Percentiles rank a stretch among this genome's conserved stretches.
phyloP scores from a whole-genome alignment of 1,140 invertebrate genomes.

The Panulirus ornatus region DNA sequence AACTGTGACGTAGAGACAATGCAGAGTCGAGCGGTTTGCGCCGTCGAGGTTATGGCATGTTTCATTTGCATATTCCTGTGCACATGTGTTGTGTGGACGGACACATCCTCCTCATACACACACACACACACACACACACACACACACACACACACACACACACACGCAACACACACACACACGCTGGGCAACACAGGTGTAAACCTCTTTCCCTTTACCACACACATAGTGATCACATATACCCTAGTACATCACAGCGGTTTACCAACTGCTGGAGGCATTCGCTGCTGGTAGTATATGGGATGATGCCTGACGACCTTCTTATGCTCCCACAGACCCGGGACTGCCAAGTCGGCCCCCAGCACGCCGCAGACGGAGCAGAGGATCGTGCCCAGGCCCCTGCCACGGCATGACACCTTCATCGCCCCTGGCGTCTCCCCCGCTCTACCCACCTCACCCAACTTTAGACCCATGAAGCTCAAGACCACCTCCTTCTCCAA shows the following conservation, averaged over 20 bases:
- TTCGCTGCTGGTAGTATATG: background rate
- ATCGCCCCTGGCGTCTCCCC: constrained; percentile 64
- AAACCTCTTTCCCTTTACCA: background rate
- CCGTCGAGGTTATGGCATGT: background rate
- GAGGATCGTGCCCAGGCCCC: constrained; percentile 59
- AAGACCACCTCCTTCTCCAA: constrained; percentile 70
- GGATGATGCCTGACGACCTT: background rate
- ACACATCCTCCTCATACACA: background rate
- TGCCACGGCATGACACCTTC: constrained; percentile 70
- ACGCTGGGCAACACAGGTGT: background rate
- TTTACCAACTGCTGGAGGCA: background rate
- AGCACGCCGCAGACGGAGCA: constrained; percentile 71
- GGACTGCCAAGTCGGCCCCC: constrained; percentile 65
- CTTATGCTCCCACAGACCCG: constrained; percentile 44
- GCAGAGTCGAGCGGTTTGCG: background rate
- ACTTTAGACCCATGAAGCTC: constrained; percentile 71
- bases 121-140: constrained; percentile 18
- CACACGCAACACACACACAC: background rate
- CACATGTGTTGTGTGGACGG: background rate
- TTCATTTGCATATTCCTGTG: background rate
- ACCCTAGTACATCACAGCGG: background rate
- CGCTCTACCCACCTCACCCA: constrained; percentile 50
- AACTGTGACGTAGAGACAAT: background rate
- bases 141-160: constrained; percentile 24
- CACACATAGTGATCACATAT: background rate